Percentiles rank a stretch among this genome's conserved stretches.
Evolutionary conservation across 2,113 vertebrate species (phyloP).

Genomic region (Tricholaema leucomelas): DNA sequence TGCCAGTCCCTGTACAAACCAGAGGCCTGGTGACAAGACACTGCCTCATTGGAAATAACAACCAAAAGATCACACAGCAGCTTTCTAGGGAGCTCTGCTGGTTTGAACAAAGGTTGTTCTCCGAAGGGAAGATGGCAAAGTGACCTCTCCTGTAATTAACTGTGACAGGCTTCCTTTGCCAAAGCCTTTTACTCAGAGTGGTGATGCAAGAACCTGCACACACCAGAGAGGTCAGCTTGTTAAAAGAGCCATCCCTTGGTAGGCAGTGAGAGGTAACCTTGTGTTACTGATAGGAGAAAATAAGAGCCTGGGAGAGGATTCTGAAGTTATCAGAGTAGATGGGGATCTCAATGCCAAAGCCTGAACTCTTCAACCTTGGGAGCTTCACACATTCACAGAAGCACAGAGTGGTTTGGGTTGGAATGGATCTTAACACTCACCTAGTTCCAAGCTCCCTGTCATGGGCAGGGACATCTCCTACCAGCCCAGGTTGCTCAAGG

Average conservation of each 20-base stretch:
- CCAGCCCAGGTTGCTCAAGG: too few relatives aligned
- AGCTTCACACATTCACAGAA: neutral
- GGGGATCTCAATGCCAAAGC: neutral
- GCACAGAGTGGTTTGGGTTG: too few relatives aligned
- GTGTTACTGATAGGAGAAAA: neutral
- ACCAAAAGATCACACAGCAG: neutral
- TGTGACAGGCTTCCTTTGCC: neutral
- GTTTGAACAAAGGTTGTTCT: neutral
- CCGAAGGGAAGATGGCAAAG: neutral
- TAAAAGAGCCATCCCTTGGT: neutral
- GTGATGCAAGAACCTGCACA: neutral
- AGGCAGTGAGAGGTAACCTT: rapidly evolving
- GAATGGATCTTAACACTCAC: too few relatives aligned
- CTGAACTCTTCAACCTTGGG: neutral
- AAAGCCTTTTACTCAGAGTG: neutral
- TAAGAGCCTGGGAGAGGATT: neutral
- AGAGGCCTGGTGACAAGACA: neutral
- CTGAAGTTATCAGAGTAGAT: rapidly evolving
- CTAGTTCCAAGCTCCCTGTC: too few relatives aligned
- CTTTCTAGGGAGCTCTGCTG: neutral
- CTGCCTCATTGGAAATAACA: neutral
- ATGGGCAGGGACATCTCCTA: too few relatives aligned
- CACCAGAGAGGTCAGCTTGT: neutral
- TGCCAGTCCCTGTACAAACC: rapidly evolving
- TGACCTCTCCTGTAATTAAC: neutral